A percentile compares a stretch with the other conserved stretches of the same genome.
These are phyloP conservation scores for Bradypodion pumilum DNA, from an alignment of 2,797 vertebrate genomes.

Conservation along the genomic window DNA sequence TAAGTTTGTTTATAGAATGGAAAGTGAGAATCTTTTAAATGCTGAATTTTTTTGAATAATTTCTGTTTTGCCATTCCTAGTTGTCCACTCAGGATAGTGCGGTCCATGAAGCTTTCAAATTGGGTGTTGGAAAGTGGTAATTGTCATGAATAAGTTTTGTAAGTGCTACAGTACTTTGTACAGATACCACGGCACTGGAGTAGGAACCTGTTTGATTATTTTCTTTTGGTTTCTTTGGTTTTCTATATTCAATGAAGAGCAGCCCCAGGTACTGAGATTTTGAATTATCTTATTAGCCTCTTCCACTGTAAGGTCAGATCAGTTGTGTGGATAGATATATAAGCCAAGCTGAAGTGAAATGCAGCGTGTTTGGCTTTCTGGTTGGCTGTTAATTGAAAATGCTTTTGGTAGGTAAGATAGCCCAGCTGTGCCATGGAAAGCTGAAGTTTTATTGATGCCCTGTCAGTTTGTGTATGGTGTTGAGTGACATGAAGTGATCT, in stretches of 20 bases:
- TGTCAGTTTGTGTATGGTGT: conserved; percentile 15
- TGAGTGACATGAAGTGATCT: conserved; percentile 11
- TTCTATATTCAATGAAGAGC: background rate
- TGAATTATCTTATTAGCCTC: conserved; percentile 8
- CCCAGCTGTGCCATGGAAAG: background rate
- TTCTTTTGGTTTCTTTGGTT: background rate
- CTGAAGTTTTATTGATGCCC: background rate
- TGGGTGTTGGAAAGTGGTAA: conserved; percentile 26
- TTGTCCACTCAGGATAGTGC: background rate
- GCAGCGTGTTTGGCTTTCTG: background rate
- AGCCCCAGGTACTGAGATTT: background rate
- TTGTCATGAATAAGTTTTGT: conserved; percentile 35
- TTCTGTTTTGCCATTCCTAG: background rate
- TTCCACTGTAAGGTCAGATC: background rate
- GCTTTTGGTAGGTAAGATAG: background rate
- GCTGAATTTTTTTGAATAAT: background rate
- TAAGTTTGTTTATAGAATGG: conserved; percentile 38
- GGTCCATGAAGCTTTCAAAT: conserved; percentile 19
- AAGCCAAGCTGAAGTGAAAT: background rate
- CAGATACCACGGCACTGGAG: background rate
- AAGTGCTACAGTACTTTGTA: conserved; percentile 14
- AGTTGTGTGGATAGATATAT: background rate
- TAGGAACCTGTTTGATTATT: conserved; percentile 12
- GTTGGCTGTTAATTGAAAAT: conserved; percentile 33
- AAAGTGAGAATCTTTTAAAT: conserved; percentile 1